A percentile compares a stretch with the other conserved stretches of the same genome.
These are phyloP conservation scores for Trachemys scripta DNA, from an alignment of 2,113 vertebrate species.

Conservation along the genomic window DNA sequence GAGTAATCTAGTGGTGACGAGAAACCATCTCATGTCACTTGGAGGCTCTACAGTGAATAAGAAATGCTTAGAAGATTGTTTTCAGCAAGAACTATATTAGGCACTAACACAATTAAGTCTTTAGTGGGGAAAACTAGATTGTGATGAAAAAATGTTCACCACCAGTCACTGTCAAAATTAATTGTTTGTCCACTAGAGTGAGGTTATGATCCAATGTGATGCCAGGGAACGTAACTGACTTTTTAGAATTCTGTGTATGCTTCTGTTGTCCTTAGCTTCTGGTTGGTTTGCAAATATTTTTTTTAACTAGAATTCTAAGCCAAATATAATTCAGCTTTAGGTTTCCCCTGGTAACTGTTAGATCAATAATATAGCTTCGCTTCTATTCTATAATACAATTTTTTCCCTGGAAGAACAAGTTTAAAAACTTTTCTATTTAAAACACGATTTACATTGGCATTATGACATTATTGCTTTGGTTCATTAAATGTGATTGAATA, in stretches of 20 bases:
- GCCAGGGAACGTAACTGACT: neutral
- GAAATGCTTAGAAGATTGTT: neutral
- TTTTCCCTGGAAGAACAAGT: neutral
- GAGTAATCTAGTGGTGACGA: neutral
- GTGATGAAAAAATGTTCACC: neutral
- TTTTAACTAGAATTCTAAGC: neutral
- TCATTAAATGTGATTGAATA: neutral
- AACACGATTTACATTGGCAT: neutral
- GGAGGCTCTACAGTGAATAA: neutral
- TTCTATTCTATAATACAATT: neutral
- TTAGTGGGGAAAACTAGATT: neutral
- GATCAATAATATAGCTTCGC: neutral
- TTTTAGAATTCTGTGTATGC: accelerated
- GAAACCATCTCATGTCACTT: neutral
- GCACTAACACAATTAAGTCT: neutral
- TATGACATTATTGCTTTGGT: neutral
- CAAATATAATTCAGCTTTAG: neutral
- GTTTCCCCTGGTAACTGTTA: neutral
- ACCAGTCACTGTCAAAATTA: neutral
- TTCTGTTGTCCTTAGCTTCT: neutral
- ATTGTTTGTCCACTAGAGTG: neutral
- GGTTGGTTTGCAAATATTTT: neutral
- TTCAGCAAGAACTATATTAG: accelerated
- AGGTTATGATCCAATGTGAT: neutral
- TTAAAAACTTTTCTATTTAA: neutral